Evolutionary conservation across 2,113 vertebrate species (phyloP).

Genomic region (Arothron firmamentum): DNA sequence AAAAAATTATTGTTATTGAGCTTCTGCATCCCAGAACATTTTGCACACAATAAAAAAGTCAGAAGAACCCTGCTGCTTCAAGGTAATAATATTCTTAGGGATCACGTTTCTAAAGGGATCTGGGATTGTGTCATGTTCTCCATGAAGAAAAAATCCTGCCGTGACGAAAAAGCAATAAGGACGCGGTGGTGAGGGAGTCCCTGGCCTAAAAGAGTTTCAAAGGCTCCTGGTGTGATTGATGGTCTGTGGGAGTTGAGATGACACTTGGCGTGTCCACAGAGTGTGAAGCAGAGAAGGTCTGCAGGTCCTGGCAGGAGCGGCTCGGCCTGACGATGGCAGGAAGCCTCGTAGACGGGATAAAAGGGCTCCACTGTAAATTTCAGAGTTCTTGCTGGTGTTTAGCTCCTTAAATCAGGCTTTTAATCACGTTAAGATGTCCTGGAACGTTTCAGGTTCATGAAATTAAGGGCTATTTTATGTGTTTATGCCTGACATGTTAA

Average conservation of each 20-base stretch:
- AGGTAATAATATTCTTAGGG: background rate
- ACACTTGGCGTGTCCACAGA: slow-evolving; percentile 46
- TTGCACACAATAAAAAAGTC: no score
- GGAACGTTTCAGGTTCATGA: no score
- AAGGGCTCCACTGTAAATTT: slow-evolving; percentile 5
- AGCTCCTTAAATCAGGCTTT: slow-evolving; percentile 1
- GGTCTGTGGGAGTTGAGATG: slow-evolving; percentile 43
- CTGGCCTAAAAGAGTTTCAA: slow-evolving; percentile 32
- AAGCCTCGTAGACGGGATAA: slow-evolving; percentile 5
- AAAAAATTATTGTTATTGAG: no score
- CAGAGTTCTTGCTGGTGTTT: background rate
- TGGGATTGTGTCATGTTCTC: slow-evolving; percentile 5
- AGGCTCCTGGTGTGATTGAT: slow-evolving; percentile 62
- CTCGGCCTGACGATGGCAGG: slow-evolving; percentile 19
- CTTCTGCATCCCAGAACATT: no score
- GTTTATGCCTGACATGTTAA: no score
- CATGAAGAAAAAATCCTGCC: slow-evolving; percentile 35
- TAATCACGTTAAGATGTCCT: slow-evolving; percentile 1
- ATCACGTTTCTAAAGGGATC: slow-evolving; percentile 16
- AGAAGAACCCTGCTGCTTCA: no score
- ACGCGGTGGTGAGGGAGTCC: slow-evolving; percentile 53
- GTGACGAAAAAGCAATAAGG: slow-evolving; percentile 49
- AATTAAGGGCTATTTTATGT: no score
- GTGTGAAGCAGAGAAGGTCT: slow-evolving; percentile 48
- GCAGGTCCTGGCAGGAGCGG: slow-evolving; percentile 33